These are phyloP conservation scores for Monochamus alternatus DNA, from an alignment of 2,888 invertebrate genomes.

Conservation along the genomic window DNA sequence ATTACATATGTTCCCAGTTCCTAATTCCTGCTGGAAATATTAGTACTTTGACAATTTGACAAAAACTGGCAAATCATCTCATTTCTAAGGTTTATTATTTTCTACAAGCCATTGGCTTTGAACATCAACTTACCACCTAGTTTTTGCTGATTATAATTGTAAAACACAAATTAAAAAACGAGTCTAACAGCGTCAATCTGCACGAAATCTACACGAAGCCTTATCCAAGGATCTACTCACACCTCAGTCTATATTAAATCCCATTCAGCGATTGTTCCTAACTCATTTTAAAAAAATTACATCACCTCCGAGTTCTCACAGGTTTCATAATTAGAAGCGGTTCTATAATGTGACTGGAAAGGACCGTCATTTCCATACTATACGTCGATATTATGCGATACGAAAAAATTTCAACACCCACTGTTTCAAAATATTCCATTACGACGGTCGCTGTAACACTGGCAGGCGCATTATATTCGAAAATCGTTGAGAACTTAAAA, in stretches of 20 bases:
- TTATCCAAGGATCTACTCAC: constrained; percentile 8
- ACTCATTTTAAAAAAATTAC: constrained; percentile 4
- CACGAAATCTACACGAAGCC: neutral
- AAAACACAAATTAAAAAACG: too few species aligned
- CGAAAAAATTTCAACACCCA: neutral
- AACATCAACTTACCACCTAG: too few species aligned
- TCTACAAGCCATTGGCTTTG: too few species aligned
- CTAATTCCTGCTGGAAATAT: neutral
- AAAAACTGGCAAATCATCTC: too few species aligned
- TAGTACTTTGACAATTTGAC: too few species aligned
- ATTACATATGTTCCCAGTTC: too few species aligned
- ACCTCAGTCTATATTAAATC: neutral
- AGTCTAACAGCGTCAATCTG: too few species aligned
- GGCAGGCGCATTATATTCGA: too few species aligned
- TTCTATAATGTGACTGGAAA: neutral
- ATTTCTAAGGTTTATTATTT: too few species aligned
- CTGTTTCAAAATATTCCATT: neutral
- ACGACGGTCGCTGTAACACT: too few species aligned
- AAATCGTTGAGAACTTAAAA: too few species aligned
- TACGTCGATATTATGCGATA: neutral
- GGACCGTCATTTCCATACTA: neutral
- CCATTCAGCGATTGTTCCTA: constrained; percentile 1
- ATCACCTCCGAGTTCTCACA: neutral
- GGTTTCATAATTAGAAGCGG: neutral
- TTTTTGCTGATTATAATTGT: too few species aligned